These are phyloP conservation scores for Odontophorus gujanensis DNA, from an alignment of 2,113 vertebrate genomes.

Conservation along the genomic window DNA sequence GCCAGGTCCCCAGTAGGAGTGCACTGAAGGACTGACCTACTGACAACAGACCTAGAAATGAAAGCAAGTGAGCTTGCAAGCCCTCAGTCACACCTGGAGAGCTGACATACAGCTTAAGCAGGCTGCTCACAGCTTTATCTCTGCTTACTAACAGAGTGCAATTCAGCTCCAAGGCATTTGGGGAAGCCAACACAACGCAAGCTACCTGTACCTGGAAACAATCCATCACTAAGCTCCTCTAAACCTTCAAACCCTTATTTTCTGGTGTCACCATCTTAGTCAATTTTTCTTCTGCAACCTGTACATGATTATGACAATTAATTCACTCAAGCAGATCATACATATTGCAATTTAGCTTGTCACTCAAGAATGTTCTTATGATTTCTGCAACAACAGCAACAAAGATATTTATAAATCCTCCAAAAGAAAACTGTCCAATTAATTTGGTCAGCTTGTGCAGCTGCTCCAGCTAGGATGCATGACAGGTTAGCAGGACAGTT, in stretches of 20 bases:
- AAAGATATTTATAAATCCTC: background rate
- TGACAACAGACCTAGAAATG: background rate
- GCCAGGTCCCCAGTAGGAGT: background rate
- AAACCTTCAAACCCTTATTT: background rate
- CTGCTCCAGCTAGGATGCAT: background rate
- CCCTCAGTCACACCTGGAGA: background rate
- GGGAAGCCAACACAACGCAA: background rate
- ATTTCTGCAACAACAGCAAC: background rate
- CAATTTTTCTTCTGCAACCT: no score
- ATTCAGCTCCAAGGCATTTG: fast-evolving
- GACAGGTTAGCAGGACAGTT: no score
- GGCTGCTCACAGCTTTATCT: background rate
- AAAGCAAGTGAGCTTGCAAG: background rate
- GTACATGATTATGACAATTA: background rate
- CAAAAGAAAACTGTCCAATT: background rate
- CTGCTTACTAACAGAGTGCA: background rate
- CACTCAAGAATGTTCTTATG: background rate
- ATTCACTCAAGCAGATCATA: no score
- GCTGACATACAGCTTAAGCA: background rate
- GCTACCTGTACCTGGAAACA: background rate
- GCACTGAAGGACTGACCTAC: background rate
- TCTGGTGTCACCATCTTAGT: background rate
- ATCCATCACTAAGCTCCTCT: background rate
- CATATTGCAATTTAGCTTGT: background rate
- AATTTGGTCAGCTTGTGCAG: background rate